phyloP scores from a whole-genome alignment of 1,140 invertebrate species.

The Melanaphis sacchari region DNA sequence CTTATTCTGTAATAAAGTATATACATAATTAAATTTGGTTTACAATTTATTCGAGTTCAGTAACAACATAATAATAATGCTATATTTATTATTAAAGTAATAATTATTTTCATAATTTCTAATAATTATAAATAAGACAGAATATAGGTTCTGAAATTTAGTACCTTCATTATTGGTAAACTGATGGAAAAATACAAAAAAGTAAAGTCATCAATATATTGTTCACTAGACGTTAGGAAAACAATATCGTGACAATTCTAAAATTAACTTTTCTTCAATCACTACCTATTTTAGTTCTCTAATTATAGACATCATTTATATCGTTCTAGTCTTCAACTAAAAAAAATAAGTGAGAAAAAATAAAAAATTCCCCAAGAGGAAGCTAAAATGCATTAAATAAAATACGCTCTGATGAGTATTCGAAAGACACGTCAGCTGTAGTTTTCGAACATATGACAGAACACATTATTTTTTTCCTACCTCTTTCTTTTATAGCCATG shows the following conservation, averaged over 20 bases:
- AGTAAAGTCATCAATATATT: neutral
- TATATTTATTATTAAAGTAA: too few species aligned
- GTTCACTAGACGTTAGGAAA: neutral
- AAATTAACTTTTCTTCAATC: neutral
- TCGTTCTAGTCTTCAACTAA: neutral
- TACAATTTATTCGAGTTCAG: too few species aligned
- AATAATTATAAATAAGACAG: too few species aligned
- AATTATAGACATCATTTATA: neutral
- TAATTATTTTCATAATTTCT: too few species aligned
- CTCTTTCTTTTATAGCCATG: neutral
- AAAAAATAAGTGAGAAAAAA: neutral
- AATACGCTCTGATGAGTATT: constrained; percentile 3
- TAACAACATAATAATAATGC: too few species aligned
- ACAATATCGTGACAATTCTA: neutral
- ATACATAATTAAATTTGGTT: neutral
- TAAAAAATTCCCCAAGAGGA: neutral
- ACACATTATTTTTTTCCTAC: neutral
- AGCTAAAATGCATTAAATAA: constrained; percentile 21
- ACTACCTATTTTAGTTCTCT: neutral
- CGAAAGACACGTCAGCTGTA: neutral
- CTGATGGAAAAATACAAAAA: neutral
- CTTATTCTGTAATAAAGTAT: neutral
- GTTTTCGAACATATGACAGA: neutral
- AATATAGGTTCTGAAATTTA: too few species aligned
- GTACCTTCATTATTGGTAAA: neutral